Conservation (phyloP, 2,888 invertebrate genomes). For the Cyclophora albipunctata region DNA sequence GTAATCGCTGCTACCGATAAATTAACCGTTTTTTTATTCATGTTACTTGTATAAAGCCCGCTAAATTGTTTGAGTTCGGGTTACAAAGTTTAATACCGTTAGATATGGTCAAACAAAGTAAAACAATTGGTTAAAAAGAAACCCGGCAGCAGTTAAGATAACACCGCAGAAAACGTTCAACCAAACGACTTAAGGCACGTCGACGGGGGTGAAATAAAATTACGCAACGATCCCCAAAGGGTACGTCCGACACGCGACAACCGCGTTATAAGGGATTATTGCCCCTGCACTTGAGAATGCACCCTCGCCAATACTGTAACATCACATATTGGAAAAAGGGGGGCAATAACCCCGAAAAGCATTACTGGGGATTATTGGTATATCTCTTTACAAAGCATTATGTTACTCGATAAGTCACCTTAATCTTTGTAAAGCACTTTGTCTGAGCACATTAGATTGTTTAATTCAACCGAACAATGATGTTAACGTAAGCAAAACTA, state of each 20-base stretch:
- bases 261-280: conserved; percentile 62
- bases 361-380: conserved; percentile 62
- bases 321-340: conserved; percentile 50
- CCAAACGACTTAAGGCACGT: conserved; percentile 29
- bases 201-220: conserved; percentile 46
- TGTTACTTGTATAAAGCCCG: conserved; percentile 1
- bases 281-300: conserved; percentile 59
- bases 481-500: conserved; percentile 7
- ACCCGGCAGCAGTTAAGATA: conserved; percentile 31
- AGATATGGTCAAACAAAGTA: too few species aligned
- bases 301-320: conserved; percentile 46
- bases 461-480: conserved; percentile 17
- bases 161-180: conserved; percentile 37
- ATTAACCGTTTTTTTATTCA: conserved; percentile 28
- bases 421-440: conserved; percentile 52
- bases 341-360: conserved; percentile 44
- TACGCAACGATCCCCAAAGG: conserved; percentile 46
- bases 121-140: conserved; percentile 21
- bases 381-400: conserved; percentile 61
- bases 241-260: conserved; percentile 43
- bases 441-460: conserved; percentile 26
- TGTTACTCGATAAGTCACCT: conserved; percentile 53
- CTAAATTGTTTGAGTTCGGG: conserved; percentile 4
- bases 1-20: conserved; percentile 39
- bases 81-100: not conserved